These are phyloP conservation scores for Mylabris phalerata DNA, from an alignment of 1,140 invertebrate genomes.

Conservation along the genomic window DNA sequence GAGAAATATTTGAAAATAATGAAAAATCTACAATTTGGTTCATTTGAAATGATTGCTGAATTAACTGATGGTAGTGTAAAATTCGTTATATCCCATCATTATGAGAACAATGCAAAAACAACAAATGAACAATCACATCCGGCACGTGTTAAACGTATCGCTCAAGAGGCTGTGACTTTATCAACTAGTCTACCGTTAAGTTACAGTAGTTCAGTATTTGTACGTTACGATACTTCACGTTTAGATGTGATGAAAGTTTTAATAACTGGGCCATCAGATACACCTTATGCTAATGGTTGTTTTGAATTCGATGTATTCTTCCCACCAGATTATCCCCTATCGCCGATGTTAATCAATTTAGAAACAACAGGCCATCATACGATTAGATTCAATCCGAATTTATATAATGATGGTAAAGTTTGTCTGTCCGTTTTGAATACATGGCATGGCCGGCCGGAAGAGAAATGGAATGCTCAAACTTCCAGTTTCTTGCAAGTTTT, in stretches of 20 bases:
- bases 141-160: constrained; percentile 81
- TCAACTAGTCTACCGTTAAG: constrained; percentile 89
- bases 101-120: constrained; percentile 81
- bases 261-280: constrained; percentile 85
- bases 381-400: constrained; percentile 94
- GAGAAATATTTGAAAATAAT: constrained; percentile 79
- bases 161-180: constrained; percentile 93
- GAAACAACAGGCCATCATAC: constrained; percentile 91
- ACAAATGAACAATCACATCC: constrained; percentile 79
- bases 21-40: constrained; percentile 84
- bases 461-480: constrained; percentile 96
- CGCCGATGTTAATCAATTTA: constrained; percentile 81
- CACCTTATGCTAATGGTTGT: constrained; percentile 83
- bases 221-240: constrained; percentile 88
- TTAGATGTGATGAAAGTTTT: constrained; percentile 94
- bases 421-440: constrained; percentile 94
- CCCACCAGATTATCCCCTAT: constrained; percentile 77
- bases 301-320: constrained; percentile 91
- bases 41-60: constrained; percentile 85
- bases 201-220: constrained; percentile 91
- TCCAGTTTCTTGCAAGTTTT: constrained; percentile 94
- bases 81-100: constrained; percentile 86
- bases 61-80: constrained; percentile 64
- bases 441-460: constrained; percentile 97
- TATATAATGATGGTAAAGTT: constrained; percentile 96